Base-by-base conservation (phyloP, 2,888 invertebrate species). In the Nipponacmea schrenckii region DNA sequence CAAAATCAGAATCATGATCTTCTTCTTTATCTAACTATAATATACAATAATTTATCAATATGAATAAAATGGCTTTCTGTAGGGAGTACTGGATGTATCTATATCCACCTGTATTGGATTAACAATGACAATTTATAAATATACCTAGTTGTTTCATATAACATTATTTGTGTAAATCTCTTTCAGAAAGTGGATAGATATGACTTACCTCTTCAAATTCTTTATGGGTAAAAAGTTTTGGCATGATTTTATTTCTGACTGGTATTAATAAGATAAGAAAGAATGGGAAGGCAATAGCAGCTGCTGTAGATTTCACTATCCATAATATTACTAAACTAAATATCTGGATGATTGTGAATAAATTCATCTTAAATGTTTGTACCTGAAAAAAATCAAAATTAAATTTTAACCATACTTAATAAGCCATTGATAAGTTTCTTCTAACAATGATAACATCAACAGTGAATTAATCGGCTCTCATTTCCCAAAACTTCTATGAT, bases 281-380 rank as follows among this genome's bases (percentile, higher is more conserved):
- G 91, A 98, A 97, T 3, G 98, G 98, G 88, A 98, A 94, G 20
- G 95, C 95, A 73, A 98, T 91, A 0, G 97, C 96, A 76, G 95
- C 93, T 68, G 92, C 92, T 3, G 96, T 95, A 24, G 95, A 95
- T 90, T 98, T 98, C 26, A 98, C 94, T 14, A 92, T 91, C 94
- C 96, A 97, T 70, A 98, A 91, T 27, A 94, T 79, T 1, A 91
- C 92, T 81, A 98, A 91, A 83, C 95, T 94, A 2, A 93, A 86
- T 70, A 95, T 89, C 90, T 98, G 98, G 78, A 96, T 92, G 63
- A 93, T 85, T 0, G 98, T 98, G 90, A 93, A 97, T 78, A 95
- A 86, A 90, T 97, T 95, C 96, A 98, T 95, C 90, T 95, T 95
- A 90, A 93, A 92, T 0, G 96, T 95, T 76, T 94, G 94, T 62